Conservation (phyloP, 1,140 invertebrate species). For the Zaprionus kolodkinae region DNA sequence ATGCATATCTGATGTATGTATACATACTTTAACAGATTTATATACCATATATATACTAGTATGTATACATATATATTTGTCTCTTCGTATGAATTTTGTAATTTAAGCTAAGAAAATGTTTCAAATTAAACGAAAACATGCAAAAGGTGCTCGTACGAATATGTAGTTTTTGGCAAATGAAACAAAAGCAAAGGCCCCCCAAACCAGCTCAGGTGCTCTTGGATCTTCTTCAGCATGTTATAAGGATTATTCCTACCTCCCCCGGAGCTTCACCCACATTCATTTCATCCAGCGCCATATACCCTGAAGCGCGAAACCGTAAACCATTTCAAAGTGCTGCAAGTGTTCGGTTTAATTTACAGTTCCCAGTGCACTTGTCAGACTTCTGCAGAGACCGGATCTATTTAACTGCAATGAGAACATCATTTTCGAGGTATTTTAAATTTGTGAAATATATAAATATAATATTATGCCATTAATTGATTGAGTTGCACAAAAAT, state of each 20-base stretch:
- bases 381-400: neutral
- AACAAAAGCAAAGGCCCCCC: conserved; percentile 66
- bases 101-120: conserved; percentile 79
- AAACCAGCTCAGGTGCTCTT: conserved; percentile 17
- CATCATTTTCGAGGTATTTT: no score
- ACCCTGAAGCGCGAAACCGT: neutral
- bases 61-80: no score
- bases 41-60: conserved; percentile 4
- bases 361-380: conserved; percentile 7
- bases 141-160: conserved; percentile 21
- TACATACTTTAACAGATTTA: neutral
- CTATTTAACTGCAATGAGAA: neutral
- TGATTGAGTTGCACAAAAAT: neutral
- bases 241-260: conserved; percentile 21
- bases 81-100: conserved; percentile 56
- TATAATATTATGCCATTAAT: neutral
- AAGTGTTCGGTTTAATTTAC: conserved; percentile 15
- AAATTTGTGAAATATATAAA: no score
- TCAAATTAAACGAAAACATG: conserved; percentile 81
- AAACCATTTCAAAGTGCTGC: conserved; percentile 17
- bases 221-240: neutral
- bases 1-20: neutral
- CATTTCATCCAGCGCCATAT: neutral
- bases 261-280: neutral
- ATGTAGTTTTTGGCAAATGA: conserved; percentile 78